Evolutionary conservation across 2,797 vertebrate genomes (phyloP).

Genomic region (Hyperoplus lanceolatus): DNA sequence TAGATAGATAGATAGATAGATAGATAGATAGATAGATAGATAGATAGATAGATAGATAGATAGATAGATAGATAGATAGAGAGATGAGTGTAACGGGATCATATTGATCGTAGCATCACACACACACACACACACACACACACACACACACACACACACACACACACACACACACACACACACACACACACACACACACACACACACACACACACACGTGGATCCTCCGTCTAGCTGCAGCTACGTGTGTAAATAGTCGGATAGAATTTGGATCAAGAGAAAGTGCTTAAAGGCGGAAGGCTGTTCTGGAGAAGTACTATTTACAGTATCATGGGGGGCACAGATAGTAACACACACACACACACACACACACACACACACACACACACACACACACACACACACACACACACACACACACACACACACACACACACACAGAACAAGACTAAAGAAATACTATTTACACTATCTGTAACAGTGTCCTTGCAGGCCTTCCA

Average conservation of each 20-base stretch:
- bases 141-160: constrained; percentile 5
- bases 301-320: not conserved
- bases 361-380: too few species aligned
- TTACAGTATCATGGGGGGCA: not conserved
- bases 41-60: too few species aligned
- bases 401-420: too few species aligned
- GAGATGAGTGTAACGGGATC: constrained; percentile 11
- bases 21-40: too few species aligned
- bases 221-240: not conserved
- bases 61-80: not conserved
- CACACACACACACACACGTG: not conserved
- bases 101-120: constrained; percentile 2
- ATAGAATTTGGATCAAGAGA: constrained; percentile 9
- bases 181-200: too few species aligned
- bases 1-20: too few species aligned
- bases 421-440: too few species aligned
- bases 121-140: not conserved
- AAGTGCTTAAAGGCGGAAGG: not conserved
- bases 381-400: too few species aligned
- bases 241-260: not conserved
- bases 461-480: too few species aligned
- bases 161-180: not conserved
- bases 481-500: too few species aligned
- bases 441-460: too few species aligned
- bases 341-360: too few species aligned